Evolutionary conservation across 2,113 vertebrate species (phyloP).

Genomic region (Crotophaga sulcirostris): DNA sequence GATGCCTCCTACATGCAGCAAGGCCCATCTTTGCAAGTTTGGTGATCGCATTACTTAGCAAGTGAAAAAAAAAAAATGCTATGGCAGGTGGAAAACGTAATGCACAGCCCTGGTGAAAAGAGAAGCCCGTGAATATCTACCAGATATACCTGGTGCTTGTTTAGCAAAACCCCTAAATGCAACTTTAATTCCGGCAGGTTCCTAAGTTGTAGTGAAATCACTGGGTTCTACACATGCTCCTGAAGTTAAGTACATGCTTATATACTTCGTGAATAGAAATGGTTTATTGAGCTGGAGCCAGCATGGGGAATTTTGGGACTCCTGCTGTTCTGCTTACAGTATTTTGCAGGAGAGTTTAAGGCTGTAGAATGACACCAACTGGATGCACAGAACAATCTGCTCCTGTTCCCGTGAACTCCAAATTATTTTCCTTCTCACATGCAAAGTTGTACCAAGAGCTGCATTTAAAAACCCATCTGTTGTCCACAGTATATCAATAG

Average conservation of each 20-base stretch:
- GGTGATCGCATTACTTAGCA: neutral
- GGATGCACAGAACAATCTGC: slow-evolving; percentile 57
- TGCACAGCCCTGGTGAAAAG: neutral
- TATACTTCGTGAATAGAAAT: slow-evolving; percentile 23
- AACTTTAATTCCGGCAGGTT: neutral
- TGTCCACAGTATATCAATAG: slow-evolving; percentile 57
- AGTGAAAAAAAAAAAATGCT: neutral
- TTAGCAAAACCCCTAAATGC: neutral
- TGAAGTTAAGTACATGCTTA: neutral
- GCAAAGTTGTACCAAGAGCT: slow-evolving; percentile 58
- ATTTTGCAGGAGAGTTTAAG: slow-evolving; percentile 53
- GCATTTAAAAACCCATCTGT: slow-evolving; percentile 67
- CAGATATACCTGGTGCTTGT: neutral
- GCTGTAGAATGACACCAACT: slow-evolving; percentile 58
- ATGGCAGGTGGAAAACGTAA: neutral
- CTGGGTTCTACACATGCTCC: neutral
- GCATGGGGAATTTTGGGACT: neutral
- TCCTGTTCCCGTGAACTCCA: slow-evolving; percentile 50
- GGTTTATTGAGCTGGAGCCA: slow-evolving; percentile 22
- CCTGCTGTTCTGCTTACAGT: slow-evolving; percentile 40
- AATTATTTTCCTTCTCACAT: slow-evolving; percentile 66
- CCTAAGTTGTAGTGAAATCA: neutral
- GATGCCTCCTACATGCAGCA: neutral
- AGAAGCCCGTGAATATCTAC: neutral
- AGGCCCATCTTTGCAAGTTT: neutral